Conservation (phyloP, 2,888 invertebrate species). For the Amaurobius ferox region DNA sequence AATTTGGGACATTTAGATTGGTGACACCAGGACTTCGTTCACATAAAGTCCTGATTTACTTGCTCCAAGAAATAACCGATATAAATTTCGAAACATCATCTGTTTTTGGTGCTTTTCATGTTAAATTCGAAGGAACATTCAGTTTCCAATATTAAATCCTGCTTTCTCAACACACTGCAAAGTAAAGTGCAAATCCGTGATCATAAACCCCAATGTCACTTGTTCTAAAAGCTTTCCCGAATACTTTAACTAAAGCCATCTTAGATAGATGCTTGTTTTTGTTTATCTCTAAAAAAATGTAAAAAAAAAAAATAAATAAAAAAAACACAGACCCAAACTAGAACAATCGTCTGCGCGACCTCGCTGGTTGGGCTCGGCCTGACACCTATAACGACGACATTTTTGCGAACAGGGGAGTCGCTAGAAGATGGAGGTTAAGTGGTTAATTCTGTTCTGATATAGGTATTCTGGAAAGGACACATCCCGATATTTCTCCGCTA, state of each 20-base stretch:
- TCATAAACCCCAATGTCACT: not conserved
- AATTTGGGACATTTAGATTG: too few species aligned
- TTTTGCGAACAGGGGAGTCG: slow-evolving; percentile 70
- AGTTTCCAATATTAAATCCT: too few species aligned
- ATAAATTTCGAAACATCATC: too few species aligned
- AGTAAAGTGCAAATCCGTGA: too few species aligned
- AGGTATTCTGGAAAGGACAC: not conserved
- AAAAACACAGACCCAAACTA: too few species aligned
- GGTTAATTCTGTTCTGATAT: slow-evolving; percentile 38
- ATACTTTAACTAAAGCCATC: not conserved
- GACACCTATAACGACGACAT: slow-evolving; percentile 66
- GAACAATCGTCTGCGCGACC: slow-evolving; percentile 23
- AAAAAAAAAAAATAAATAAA: not conserved
- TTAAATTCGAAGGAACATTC: too few species aligned
- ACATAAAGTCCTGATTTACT: too few species aligned
- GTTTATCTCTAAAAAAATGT: not conserved
- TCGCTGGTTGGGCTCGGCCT: slow-evolving; percentile 18
- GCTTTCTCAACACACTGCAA: too few species aligned
- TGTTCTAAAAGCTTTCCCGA: not conserved
- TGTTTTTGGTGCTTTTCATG: too few species aligned
- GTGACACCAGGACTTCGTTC: too few species aligned
- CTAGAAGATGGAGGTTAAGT: slow-evolving; percentile 60
- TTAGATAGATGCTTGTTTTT: not conserved
- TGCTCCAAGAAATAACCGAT: too few species aligned
- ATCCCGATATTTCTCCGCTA: slow-evolving; percentile 10